Evolutionary conservation across 2,888 invertebrate species (phyloP).

Genomic region (Stenotaenia linearis): DNA sequence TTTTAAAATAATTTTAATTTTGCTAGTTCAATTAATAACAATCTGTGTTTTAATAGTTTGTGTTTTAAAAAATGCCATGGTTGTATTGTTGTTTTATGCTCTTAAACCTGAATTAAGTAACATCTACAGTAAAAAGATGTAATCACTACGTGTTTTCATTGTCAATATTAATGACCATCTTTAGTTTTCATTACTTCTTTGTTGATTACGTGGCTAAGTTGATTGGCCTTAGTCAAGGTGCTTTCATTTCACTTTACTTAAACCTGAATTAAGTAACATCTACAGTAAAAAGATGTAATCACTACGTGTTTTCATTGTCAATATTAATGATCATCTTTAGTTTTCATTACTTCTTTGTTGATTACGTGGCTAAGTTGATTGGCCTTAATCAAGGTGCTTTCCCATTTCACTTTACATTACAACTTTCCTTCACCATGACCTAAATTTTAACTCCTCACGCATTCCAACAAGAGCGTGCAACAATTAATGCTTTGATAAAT

Average conservation of each 20-base stretch:
- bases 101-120: no score
- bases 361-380: neutral
- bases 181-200: neutral
- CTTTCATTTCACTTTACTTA: neutral
- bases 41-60: no score
- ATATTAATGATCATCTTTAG: neutral
- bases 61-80: no score
- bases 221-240: neutral
- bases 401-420: neutral
- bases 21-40: no score
- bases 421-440: neutral
- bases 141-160: neutral
- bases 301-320: neutral
- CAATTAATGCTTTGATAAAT: neutral
- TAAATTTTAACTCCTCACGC: neutral
- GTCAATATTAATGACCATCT: neutral
- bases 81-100: no score
- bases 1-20: no score
- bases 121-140: no score
- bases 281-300: no score
- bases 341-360: neutral
- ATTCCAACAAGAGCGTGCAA: no score
- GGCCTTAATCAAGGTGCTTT: neutral
- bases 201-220: neutral
- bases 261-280: no score